Conservation (phyloP, 2,113 vertebrate genomes). For the Marcusenius ussheri region DNA sequence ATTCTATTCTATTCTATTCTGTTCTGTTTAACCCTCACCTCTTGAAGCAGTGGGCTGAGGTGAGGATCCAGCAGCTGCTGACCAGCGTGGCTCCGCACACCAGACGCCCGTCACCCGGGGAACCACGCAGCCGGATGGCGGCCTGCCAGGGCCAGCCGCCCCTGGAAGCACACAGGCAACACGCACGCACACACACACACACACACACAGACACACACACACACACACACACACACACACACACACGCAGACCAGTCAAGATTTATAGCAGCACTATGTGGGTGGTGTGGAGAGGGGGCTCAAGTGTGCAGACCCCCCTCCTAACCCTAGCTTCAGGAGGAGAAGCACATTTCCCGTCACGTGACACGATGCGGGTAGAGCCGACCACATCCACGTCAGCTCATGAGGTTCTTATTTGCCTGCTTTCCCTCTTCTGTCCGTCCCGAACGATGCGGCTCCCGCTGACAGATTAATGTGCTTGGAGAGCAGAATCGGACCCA, state of each 20-base stretch:
- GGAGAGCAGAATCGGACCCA: background rate
- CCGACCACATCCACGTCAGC: background rate
- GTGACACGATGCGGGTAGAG: background rate
- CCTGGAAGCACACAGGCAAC: slow-evolving; percentile 46
- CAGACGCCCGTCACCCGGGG: slow-evolving; percentile 77
- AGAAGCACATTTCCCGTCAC: slow-evolving; percentile 19
- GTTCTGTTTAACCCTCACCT: slow-evolving; percentile 52
- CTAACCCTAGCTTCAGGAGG: background rate
- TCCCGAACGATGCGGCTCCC: background rate
- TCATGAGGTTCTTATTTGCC: background rate
- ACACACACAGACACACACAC: background rate
- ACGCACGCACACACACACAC: background rate
- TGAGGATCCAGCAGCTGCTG: slow-evolving; percentile 91
- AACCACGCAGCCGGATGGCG: slow-evolving; percentile 76
- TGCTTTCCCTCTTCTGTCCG: background rate
- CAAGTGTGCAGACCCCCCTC: background rate
- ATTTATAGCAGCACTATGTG: background rate
- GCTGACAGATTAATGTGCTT: background rate
- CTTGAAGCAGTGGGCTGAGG: slow-evolving; percentile 95
- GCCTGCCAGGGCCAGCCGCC: slow-evolving; percentile 96
- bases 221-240: background rate
- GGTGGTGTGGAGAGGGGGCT: background rate
- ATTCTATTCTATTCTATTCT: background rate
- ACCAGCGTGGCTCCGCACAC: slow-evolving; percentile 91
- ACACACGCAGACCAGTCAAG: slow-evolving; percentile 39